Percentiles rank a stretch among this genome's conserved stretches.
phyloP scores from a whole-genome alignment of 2,113 vertebrate species.

The Murina feae region DNA sequence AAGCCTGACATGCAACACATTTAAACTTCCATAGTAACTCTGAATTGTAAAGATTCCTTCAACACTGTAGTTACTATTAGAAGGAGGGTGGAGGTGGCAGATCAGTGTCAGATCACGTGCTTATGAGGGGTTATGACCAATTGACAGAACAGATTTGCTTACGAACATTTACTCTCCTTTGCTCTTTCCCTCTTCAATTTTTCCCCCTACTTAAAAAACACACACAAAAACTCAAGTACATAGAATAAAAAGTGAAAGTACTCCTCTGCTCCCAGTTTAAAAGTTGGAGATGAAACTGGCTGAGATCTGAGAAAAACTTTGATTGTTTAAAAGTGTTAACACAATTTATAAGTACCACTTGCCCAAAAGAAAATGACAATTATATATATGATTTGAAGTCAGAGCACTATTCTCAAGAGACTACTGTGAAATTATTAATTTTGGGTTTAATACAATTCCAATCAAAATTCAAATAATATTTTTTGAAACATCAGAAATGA shows the following conservation, averaged over 20 bases:
- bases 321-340: background rate
- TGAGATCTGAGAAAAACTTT: background rate
- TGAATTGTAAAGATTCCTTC: background rate
- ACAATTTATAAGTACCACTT: background rate
- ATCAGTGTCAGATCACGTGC: too few species aligned
- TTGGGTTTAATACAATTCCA: background rate
- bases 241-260: background rate
- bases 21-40: background rate
- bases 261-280: background rate
- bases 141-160: background rate
- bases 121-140: background rate
- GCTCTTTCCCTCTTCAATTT: background rate
- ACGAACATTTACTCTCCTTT: background rate
- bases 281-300: background rate
- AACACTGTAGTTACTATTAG: background rate
- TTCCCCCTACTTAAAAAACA: background rate
- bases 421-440: slow-evolving; percentile 6
- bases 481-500: background rate
- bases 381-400: background rate
- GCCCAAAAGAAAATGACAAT: background rate
- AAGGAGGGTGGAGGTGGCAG: background rate
- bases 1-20: background rate
- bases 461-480: background rate
- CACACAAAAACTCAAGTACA: background rate
- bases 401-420: background rate